Base-by-base conservation (phyloP, 2,888 invertebrate genomes). In the Hydrotaea cyrtoneurina region DNA sequence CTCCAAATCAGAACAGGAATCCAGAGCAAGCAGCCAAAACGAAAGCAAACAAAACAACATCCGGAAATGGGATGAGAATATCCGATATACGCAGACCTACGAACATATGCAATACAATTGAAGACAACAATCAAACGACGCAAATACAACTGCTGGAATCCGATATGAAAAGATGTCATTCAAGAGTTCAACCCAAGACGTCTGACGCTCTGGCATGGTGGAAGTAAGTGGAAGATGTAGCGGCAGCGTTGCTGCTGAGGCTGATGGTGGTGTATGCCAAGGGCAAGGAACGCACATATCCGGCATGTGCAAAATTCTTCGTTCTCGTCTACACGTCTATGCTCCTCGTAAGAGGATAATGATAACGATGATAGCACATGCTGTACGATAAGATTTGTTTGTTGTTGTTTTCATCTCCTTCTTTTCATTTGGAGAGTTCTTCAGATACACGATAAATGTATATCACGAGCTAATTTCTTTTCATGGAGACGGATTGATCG, bases 231-330 rank as follows among this genome's bases (percentile, higher is more conserved):
- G 23, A 17, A 23, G 15, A 39, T 10, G 69, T 46, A 46, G 69
- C 23, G 10, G 39, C 55, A 4, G 59, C 75, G 84, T 71, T 78
- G 81, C 75, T 76, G 69, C 36, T 64, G 69, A 43, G 36, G 15
- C 31, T 23, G 21, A 13, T 83, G 83, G 73, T 78, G 78, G 78
- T 81, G 62, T 53, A 62, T 75, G 26, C 75, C 64, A 55, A 46
- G 50, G 13, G 13, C 53, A 73, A 74, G 80, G 66, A 80, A 62
- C 72, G 73, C 62, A 83, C 86, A 88, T 87, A 88, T 88, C 88
- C 88, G 88, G 88, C 88, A 88, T 88, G 88, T 88, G 88, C 88
- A 88, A 88, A 88, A 87, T 87, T 86, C 86, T 82, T 83, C 83
- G 80, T 83, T 78, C 78, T 23, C 19, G 13, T 39, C 19, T 39